Conservation (phyloP, 2,888 invertebrate genomes). For the Ctena decussata region DNA sequence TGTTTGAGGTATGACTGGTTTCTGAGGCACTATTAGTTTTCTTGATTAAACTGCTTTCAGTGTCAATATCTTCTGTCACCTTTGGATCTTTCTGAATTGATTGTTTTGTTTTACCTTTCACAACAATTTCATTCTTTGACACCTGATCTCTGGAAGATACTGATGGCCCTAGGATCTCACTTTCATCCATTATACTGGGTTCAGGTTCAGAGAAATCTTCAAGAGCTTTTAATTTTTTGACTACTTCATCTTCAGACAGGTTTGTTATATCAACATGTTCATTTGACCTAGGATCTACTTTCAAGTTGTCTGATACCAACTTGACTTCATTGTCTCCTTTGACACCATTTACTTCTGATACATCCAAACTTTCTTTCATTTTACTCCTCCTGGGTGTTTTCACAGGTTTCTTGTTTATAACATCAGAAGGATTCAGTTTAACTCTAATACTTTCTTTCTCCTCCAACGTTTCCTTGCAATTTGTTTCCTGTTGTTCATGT, state of each 20-base stretch:
- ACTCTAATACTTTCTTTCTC: constrained; percentile 36
- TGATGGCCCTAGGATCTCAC: background rate
- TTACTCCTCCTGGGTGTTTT: constrained; percentile 62
- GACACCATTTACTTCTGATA: background rate
- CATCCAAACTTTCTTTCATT: background rate
- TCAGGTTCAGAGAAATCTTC: background rate
- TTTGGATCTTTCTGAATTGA: background rate
- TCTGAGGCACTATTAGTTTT: background rate
- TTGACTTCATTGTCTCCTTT: background rate
- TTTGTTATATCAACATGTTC: background rate
- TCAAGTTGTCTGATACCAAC: no score
- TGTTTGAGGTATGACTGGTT: background rate
- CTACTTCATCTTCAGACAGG: background rate
- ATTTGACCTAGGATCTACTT: background rate
- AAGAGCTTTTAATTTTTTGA: background rate
- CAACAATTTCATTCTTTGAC: no score
- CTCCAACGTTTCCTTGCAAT: no score
- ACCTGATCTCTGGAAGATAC: no score
- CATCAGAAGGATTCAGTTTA: constrained; percentile 19
- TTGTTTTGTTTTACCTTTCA: background rate
- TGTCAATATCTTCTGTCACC: background rate
- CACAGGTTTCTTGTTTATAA: constrained; percentile 41
- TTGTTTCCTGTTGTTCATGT: no score
- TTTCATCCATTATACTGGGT: background rate
- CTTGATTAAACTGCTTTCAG: background rate